Evolutionary conservation across 2,797 vertebrate genomes (phyloP), one percentile per base, ranked within the genome.

Genomic region (Dermochelys coriacea): DNA sequence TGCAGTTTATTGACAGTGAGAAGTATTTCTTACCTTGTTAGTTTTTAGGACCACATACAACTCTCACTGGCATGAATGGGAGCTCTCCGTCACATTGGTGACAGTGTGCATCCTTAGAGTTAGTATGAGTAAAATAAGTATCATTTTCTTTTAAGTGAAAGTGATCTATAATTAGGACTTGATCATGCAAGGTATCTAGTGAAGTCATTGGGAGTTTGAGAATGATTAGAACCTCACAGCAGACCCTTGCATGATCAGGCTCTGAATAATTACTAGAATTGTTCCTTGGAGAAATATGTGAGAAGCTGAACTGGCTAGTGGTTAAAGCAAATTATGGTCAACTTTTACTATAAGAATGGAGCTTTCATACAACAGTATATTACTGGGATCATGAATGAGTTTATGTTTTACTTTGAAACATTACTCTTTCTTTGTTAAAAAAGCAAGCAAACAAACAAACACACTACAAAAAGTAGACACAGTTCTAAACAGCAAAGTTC

Each of bases 321-420:
- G 94, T 95, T 95, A 94, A 95, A 95, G 92, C 91, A 95, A 95
- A 96, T 2, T 41, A 82, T 95, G 81, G 74, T 88, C 87, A 84
- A 61, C 59, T 68, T 3, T 90, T 86, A 57, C 78, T 84, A 78
- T 61, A 90, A 96, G 80, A 94, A 94, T 12, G 61, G 78, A 74
- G 50, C 79, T 93, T 93, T 78, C 88, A 84, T 21, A 80, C 21
- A 85, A 88, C 89, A 90, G 25, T 29, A 8, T 86, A 74, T 89
- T 87, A 83, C 50, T 89, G 79, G 64, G 51, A 25, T 92, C 49
- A 4, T 29, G 85, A 95, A 95, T 90, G 88, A 93, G n/a, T 82
- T 89, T 77, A 91, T 57, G 87, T 94, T 93, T 5, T 47, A 41
- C 59, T 97, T 95, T 96, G 95, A 95, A 97, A 87, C 92, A 97